Percentiles rank a stretch among this genome's conserved stretches.
Conservation (phyloP, 2,797 vertebrate species). For the Gobio occitaniae region DNA sequence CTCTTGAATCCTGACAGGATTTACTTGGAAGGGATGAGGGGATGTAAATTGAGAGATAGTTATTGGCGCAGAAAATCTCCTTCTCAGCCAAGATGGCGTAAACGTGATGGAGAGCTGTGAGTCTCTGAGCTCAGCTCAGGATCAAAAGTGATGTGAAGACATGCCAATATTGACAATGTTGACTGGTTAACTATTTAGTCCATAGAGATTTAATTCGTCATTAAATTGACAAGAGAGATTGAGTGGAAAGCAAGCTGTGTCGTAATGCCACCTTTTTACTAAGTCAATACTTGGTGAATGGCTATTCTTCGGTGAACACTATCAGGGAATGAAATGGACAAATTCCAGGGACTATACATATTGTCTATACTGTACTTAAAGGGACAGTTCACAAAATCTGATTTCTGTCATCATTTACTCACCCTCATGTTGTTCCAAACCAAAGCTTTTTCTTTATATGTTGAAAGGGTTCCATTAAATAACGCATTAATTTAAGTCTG, state of each 20-base stretch:
- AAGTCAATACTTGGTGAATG: neutral
- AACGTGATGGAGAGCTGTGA: constrained; percentile 37
- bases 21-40: constrained; percentile 38
- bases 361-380: neutral
- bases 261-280: constrained; percentile 25
- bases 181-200: constrained; percentile 56
- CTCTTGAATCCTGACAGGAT: constrained; percentile 51
- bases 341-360: neutral
- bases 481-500: neutral
- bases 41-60: constrained; percentile 49
- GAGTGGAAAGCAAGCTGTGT: constrained; percentile 50
- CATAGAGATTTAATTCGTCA: constrained; percentile 55
- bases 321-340: constrained; percentile 26
- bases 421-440: neutral
- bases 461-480: neutral
- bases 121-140: constrained; percentile 42
- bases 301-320: constrained; percentile 25
- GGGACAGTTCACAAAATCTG: neutral
- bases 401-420: neutral
- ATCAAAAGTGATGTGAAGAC: constrained; percentile 52
- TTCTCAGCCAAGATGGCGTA: constrained; percentile 48
- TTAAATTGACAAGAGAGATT: constrained; percentile 52
- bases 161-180: constrained; percentile 53
- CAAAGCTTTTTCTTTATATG: neutral
- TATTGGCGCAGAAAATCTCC: constrained; percentile 44